Conservation (phyloP, 2,797 vertebrate species). For the Macropodus opercularis region DNA sequence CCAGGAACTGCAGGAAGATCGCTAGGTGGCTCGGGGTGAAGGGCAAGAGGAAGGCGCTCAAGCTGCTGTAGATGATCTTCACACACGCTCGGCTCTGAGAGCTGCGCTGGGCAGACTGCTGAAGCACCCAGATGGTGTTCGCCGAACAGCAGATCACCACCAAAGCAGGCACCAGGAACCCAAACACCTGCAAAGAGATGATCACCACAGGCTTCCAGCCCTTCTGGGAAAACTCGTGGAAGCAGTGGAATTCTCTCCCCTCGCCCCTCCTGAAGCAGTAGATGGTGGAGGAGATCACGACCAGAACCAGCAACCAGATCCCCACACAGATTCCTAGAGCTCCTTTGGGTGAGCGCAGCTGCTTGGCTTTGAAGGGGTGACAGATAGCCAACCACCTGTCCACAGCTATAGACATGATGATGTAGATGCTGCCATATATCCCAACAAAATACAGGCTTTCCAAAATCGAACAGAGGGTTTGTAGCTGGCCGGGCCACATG, state of each 20-base stretch:
- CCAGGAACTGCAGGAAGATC: constrained; percentile 90
- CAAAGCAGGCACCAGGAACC: constrained; percentile 84
- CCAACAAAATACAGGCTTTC: constrained; percentile 89
- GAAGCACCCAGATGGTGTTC: constrained; percentile 80
- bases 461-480: constrained; percentile 79
- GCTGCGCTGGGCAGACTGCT: constrained; percentile 48
- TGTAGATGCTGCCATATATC: constrained; percentile 90
- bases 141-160: constrained; percentile 84
- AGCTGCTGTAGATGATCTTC: constrained; percentile 84
- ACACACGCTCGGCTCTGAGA: constrained; percentile 70
- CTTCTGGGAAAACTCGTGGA: constrained; percentile 79
- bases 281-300: constrained; percentile 67
- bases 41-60: constrained; percentile 88
- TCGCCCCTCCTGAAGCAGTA: constrained; percentile 60
- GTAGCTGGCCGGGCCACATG: rapidly evolving
- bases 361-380: constrained; percentile 80
- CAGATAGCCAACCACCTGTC: constrained; percentile 89
- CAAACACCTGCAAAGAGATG: constrained; percentile 83
- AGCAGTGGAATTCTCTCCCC: constrained; percentile 68
- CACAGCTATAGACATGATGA: constrained; percentile 87
- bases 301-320: constrained; percentile 83
- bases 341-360: constrained; percentile 80
- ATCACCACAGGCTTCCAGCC: constrained; percentile 82
- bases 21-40: constrained; percentile 89
- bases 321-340: constrained; percentile 71